Evolutionary conservation across 2,797 vertebrate species (phyloP), one percentile per base, ranked within the genome.

Genomic region (Vireo griseus): DNA sequence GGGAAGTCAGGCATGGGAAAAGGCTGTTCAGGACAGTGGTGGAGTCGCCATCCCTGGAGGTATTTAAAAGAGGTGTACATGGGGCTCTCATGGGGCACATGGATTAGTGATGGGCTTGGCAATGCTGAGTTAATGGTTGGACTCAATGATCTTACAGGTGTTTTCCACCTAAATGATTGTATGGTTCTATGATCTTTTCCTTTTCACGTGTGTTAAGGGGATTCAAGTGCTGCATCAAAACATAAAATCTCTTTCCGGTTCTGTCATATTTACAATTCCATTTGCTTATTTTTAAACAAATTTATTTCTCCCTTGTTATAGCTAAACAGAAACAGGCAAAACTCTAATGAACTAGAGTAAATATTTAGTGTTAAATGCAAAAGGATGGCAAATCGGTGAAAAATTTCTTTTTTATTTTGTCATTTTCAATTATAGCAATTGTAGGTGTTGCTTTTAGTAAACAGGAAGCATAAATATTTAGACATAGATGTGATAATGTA

Each of bases 401-500:
- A 90, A 86, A 18, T 57, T 77, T 72, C 51, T 77, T 88, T 86
- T 82, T 76, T 85, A 44, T 82, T 77, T 69, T 85, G 59, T 92
- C 16, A 62, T 81, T 94, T 90, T 80, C 73, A 78, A 37, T 90
- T 88, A 63, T 13, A 73, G 37, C 39, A 82, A 57, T 59, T 86
- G 62, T 88, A 91, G 69, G 63, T 94, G 79, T 88, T 94, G 69
- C 69, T 96, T 94, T 85, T 81, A 90, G 59, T 73, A 94, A 88
- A 72, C 51, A 50, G 51, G 18, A 93, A 94, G 31, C 66, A 86
- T 86, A 96, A 95, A 91, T 91, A 88, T 81, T 95, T 94, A 94
- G 94, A 92, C 68, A 68, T 35, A 61, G 72, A 58, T 85, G 48
- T 86, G 74, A 57, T 79, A 89, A 88, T 73, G 6, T 68, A 73